Conservation (phyloP, 2,888 invertebrate genomes). For the Graphium colonna region DNA sequence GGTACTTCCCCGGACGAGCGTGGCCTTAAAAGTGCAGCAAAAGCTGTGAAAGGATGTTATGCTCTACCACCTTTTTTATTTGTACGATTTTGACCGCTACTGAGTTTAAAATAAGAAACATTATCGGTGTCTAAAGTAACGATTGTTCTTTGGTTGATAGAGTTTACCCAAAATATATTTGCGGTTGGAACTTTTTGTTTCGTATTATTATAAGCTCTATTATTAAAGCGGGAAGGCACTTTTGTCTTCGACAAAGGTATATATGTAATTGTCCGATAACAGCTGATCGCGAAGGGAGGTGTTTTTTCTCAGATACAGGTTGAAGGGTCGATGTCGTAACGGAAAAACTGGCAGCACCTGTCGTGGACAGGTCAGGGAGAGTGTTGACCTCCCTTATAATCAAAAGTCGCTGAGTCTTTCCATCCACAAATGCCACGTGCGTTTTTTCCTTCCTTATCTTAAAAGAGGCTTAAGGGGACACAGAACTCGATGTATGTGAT, state of each 20-base stretch:
- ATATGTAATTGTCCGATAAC: conserved; percentile 20
- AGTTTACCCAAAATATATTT: neutral
- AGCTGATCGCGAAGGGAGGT: conserved; percentile 30
- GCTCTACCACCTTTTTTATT: too few species aligned
- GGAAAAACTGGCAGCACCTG: conserved; percentile 33
- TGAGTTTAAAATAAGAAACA: neutral
- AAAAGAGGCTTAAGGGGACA: too few species aligned
- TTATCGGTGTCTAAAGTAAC: neutral
- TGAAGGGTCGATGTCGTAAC: conserved; percentile 32
- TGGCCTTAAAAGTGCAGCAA: too few species aligned
- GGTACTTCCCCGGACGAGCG: too few species aligned
- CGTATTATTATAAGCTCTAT: neutral
- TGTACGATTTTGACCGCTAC: conserved; percentile 1
- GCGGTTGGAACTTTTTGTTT: neutral
- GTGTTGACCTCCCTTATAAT: conserved; percentile 23
- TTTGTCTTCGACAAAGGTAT: too few species aligned
- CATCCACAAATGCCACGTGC: too few species aligned
- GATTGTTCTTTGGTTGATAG: conserved; percentile 1
- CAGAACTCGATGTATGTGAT: too few species aligned
- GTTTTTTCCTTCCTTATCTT: too few species aligned
- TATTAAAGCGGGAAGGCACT: too few species aligned
- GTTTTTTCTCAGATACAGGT: conserved; percentile 27
- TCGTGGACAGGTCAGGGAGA: conserved; percentile 30
- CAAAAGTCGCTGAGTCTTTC: neutral
- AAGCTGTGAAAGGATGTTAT: too few species aligned